Base-by-base conservation (phyloP, 2,113 vertebrate genomes). In the Ctenodactylus gundi region DNA sequence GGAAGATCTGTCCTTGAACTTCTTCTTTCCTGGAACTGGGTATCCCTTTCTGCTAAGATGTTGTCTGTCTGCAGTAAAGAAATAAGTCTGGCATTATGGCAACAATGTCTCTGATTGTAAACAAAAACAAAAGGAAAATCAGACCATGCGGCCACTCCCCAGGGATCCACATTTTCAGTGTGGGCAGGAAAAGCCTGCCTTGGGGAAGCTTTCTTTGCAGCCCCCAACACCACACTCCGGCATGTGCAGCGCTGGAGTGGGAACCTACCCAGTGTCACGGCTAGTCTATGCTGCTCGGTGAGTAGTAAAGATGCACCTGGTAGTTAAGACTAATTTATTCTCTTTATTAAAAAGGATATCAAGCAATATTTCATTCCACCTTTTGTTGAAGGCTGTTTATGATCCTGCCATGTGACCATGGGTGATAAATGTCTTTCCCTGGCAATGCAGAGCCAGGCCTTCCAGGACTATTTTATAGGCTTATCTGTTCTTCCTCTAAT, bases 311-410 rank as follows among this genome's bases (percentile, higher is more conserved):
- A 96, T 58, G 88, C 27, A 39, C 96, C 81, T 68, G 96, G 96
- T 94, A 87, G 97, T 96, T 96, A 96, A 95, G 92, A 86, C 96
- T 97, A 95, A 97, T 96, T 97, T 96, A 96, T 96, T 97, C 94
- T 95, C 97, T 97, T 98, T 95, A 97, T 97, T 98, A 97, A 97
- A 97, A 97, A 97, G 95, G 68, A 94, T 94, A 94, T 87, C 96
- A 96, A 97, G 95, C 94, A 36, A 91, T 93, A 96, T 94, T 98
- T 97, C 97, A 85, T 94, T 94, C 96, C 96, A 95, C 85, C 93
- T 96, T 97, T 97, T 94, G 97, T 85, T 51, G 95, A 96, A 97
- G 97, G 97, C 96, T 97, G 95, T 96, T 96, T 96, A 94, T 91
- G 97, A 96, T 92, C 94, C 94, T 72, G 83, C 89, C 92, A 70